A percentile compares a stretch with the other conserved stretches of the same genome.
Evolutionary conservation across 1,140 invertebrate genomes (phyloP).

Genomic region (Drosophila fuyamai): DNA sequence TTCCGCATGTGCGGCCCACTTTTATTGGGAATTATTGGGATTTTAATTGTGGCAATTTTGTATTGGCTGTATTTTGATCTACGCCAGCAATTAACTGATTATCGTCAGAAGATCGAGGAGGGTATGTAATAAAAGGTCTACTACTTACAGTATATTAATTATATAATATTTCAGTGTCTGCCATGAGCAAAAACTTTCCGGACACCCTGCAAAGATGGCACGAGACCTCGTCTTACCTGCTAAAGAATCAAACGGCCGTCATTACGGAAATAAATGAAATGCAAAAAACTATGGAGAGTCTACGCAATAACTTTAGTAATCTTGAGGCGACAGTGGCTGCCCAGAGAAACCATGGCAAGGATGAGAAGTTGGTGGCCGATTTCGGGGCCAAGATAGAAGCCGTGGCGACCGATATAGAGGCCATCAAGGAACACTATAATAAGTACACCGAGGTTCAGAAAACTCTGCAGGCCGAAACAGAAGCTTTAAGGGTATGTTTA

Average conservation of each 20-base stretch:
- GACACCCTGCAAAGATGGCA: slow-evolving; percentile 88
- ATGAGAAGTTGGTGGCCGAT: slow-evolving; percentile 77
- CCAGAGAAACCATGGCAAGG: slow-evolving; percentile 72
- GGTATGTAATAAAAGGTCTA: slow-evolving; percentile 44
- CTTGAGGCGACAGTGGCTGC: slow-evolving; percentile 52
- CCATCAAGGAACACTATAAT: slow-evolving; percentile 75
- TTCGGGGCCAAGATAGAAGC: slow-evolving; percentile 82
- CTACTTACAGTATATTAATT: slow-evolving; percentile 5
- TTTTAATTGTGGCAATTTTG: slow-evolving; percentile 67
- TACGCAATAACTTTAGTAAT: slow-evolving; percentile 64
- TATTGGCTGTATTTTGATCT: slow-evolving; percentile 84
- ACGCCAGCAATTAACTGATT: slow-evolving; percentile 74
- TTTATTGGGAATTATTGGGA: slow-evolving; percentile 64
- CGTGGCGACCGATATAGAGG: slow-evolving; percentile 71
- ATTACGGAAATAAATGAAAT: slow-evolving; percentile 65
- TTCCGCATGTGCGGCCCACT: slow-evolving; percentile 71
- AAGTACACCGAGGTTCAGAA: slow-evolving; percentile 65
- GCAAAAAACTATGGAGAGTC: slow-evolving; percentile 51
- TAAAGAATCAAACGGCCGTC: slow-evolving; percentile 86
- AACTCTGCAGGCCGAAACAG: slow-evolving; percentile 55
- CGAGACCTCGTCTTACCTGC: slow-evolving; percentile 86
- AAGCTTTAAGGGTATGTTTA: slow-evolving; percentile 53
- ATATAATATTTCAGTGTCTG: slow-evolving; percentile 85
- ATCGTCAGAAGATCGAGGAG: slow-evolving; percentile 81
- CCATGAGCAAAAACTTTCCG: slow-evolving; percentile 87